Evolutionary conservation across 1,140 invertebrate species (phyloP), one percentile per base, ranked within the genome.

Genomic region (Mercenaria mercenaria): DNA sequence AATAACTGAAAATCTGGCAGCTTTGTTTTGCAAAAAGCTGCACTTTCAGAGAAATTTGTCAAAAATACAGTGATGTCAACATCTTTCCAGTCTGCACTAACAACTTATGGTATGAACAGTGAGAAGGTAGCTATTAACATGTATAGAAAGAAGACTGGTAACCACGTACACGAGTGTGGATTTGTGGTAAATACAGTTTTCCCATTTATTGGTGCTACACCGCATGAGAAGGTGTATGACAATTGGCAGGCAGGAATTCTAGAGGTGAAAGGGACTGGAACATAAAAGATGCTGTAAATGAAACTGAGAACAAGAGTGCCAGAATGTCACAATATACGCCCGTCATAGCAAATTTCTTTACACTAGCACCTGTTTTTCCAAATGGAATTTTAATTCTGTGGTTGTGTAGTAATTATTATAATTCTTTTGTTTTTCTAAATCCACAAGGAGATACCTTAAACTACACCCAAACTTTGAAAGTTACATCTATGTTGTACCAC

Each of bases 161-260:
- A 61, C 8, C 89, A 92, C 69, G n/a, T 92, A 1, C 91, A 91
- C 69, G 83, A 88, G 11, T 88, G 85, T 89, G 89, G 84, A 3
- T 77, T 92, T 13, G 56, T 92, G 8, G 76, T 90, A 11, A 89
- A 88, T 39, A 59, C 83, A 8, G n/a, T 20, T 29, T 92, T 91
- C 64, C 80, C 85, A 50, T 92, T 90, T 74, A 13, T 91, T 52
- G 85, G 61, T 64, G 85, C 85, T 18, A 52, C 89, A 41, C 85
- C 91, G 23, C 79, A 92, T 90, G 84, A 84, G 3, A 88, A 84
- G 52, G 52, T 90, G 20, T 92, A 84, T 83, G 69, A 83, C 34
- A 34, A 69, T n/a, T 64, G 83, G 0, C 23, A 56, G 11, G 32
- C 32, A 6, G 91, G 82, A 29, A 74, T 91, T 52, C 47, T 41